Conservation (phyloP, 2,113 vertebrate species). For the Psilopsiagon aurifrons region DNA sequence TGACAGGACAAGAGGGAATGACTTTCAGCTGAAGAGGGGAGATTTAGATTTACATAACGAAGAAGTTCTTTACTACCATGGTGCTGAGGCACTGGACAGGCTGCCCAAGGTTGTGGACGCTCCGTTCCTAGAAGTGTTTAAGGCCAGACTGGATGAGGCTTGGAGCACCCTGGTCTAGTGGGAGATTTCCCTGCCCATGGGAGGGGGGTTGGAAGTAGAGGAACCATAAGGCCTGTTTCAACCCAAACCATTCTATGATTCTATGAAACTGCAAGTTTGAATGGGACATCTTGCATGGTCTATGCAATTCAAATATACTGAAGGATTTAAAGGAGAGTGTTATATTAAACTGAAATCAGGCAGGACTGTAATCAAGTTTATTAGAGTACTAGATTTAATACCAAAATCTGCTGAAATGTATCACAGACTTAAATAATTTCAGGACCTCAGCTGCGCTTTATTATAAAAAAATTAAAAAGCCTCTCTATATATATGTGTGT, state of each 20-base stretch:
- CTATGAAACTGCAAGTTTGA: background rate
- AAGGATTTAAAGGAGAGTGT: background rate
- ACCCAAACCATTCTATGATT: background rate
- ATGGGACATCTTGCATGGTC: background rate
- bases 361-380: background rate
- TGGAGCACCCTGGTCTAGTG: background rate
- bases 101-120: background rate
- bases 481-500: background rate
- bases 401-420: background rate
- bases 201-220: background rate
- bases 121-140: background rate
- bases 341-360: background rate
- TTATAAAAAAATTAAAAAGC: background rate
- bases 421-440: background rate
- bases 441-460: background rate
- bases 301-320: background rate
- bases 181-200: background rate
- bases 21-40: background rate
- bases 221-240: background rate
- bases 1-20: background rate
- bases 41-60: background rate
- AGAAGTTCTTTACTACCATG: background rate
- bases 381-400: background rate
- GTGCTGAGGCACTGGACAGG: background rate
- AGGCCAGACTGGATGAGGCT: background rate